phyloP scores from a whole-genome alignment of 2,113 vertebrate species.

The Microtus pennsylvanicus region DNA sequence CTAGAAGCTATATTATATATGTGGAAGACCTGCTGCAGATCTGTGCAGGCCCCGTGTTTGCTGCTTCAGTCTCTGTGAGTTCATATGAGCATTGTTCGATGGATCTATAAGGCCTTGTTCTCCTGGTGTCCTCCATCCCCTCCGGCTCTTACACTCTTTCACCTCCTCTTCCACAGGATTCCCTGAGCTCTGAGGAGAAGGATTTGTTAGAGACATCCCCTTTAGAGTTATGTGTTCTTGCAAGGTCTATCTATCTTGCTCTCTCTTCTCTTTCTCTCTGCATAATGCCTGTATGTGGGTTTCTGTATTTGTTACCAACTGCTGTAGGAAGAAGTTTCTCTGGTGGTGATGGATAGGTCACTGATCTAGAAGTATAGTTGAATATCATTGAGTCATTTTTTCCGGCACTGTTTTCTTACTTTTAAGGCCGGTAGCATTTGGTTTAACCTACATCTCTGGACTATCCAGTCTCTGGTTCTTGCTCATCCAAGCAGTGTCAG shows the following conservation, averaged over 20 bases:
- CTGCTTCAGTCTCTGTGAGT: background rate
- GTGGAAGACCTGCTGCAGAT: background rate
- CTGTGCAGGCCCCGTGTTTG: background rate
- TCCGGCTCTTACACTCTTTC: background rate
- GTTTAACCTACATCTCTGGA: background rate
- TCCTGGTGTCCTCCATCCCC: background rate
- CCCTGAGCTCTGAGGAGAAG: background rate
- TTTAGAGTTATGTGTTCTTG: background rate
- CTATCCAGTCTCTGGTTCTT: background rate
- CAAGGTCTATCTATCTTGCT: no score
- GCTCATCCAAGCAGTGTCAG: background rate
- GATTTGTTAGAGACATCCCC: background rate
- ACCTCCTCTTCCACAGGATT: background rate
- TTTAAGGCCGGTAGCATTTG: background rate
- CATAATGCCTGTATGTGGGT: background rate
- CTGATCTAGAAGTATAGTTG: background rate
- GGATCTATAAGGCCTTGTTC: background rate
- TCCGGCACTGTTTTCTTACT: no score
- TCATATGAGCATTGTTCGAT: background rate
- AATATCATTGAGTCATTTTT: background rate
- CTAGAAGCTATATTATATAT: background rate
- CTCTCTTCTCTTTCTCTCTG: no score
- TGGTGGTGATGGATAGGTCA: background rate
- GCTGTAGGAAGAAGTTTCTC: background rate
- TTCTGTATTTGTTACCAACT: background rate